A percentile compares a stretch with the other conserved stretches of the same genome.
Evolutionary conservation across 2,888 invertebrate genomes (phyloP).

Genomic region (Spatulosminthurus flaviceps): DNA sequence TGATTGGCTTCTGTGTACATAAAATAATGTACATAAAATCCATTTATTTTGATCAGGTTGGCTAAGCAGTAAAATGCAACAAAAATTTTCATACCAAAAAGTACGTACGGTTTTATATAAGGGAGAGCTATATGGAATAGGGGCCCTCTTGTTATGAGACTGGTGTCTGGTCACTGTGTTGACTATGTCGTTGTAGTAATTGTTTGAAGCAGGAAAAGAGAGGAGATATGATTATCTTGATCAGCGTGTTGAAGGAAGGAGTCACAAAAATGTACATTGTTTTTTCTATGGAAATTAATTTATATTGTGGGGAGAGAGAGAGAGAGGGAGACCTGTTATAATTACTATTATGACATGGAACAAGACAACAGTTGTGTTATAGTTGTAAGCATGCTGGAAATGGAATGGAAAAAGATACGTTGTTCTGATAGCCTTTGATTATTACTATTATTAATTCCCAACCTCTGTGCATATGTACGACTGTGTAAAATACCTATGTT

Average conservation of each 20-base stretch:
- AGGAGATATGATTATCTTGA: slow-evolving; percentile 29
- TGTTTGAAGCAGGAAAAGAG: slow-evolving; percentile 22
- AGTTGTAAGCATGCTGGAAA: neutral
- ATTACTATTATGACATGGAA: slow-evolving; percentile 6
- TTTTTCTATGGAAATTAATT: slow-evolving; percentile 53
- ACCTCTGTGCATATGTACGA: neutral
- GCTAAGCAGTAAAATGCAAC: too few relatives aligned
- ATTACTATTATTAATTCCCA: neutral
- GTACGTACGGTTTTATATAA: too few relatives aligned
- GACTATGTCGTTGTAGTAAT: slow-evolving; percentile 8
- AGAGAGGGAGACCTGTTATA: slow-evolving; percentile 5
- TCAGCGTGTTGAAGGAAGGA: slow-evolving; percentile 37
- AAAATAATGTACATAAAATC: too few relatives aligned
- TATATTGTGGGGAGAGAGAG: slow-evolving; percentile 47
- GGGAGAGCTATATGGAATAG: too few relatives aligned
- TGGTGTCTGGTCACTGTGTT: too few relatives aligned
- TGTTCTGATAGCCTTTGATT: neutral
- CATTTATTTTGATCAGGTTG: too few relatives aligned
- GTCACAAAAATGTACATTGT: slow-evolving; percentile 41
- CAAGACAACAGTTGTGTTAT: slow-evolving; percentile 12
- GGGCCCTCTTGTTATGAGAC: too few relatives aligned
- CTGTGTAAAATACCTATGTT: too few relatives aligned
- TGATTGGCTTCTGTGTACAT: too few relatives aligned
- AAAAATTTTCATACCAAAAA: too few relatives aligned
- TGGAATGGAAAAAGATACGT: neutral